phyloP scores from a whole-genome alignment of 35 echinoderm and acorn worm genomes.

The Eucidaris tribuloides region DNA sequence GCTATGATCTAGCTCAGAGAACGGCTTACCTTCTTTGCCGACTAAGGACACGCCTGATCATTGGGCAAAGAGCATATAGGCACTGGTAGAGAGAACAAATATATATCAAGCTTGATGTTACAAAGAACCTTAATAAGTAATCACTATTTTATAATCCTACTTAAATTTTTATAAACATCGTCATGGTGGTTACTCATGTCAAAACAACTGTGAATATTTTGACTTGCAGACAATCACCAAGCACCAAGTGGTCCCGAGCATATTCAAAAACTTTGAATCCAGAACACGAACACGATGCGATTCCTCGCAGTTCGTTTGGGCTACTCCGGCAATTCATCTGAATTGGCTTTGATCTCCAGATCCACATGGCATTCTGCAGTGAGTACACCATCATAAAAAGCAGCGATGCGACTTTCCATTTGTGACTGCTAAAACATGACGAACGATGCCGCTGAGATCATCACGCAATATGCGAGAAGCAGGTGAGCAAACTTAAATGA shows the following conservation, averaged over 20 bases:
- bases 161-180: too few species aligned
- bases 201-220: too few species aligned
- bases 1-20: too few species aligned
- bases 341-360: slow-evolving; percentile 93
- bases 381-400: slow-evolving; percentile 96
- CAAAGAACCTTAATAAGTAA: too few species aligned
- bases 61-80: too few species aligned
- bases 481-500: too few species aligned
- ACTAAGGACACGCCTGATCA: too few species aligned
- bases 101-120: too few species aligned
- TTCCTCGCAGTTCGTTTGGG: slow-evolving; percentile 83
- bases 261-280: slow-evolving; percentile 83
- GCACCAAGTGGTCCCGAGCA: slow-evolving; percentile 93
- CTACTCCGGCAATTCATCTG: slow-evolving; percentile 80
- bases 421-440: slow-evolving; percentile 79
- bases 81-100: too few species aligned
- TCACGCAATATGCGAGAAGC: slow-evolving; percentile 58
- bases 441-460: slow-evolving; percentile 72
- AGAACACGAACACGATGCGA: slow-evolving; percentile 77
- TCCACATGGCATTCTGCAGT: slow-evolving; percentile 78
- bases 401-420: slow-evolving; percentile 83
- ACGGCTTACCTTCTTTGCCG: too few species aligned
- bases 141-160: too few species aligned
- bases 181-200: too few species aligned
- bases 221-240: slow-evolving; percentile 57